Percentiles rank a stretch among this genome's conserved stretches.
Conservation (phyloP, 2,888 invertebrate species). For the Dyspetes luteomarginatus region DNA sequence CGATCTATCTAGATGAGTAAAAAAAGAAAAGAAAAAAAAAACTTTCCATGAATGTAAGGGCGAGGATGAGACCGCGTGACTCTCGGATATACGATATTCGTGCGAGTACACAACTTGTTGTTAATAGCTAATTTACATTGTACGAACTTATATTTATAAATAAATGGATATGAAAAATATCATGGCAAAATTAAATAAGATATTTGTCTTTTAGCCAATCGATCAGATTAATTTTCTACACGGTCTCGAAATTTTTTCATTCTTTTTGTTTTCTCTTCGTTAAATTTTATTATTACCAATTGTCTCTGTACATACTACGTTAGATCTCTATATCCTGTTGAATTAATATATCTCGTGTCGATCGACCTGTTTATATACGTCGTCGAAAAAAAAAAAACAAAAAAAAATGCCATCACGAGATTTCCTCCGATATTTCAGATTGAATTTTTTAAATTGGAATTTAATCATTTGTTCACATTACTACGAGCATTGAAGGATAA, state of each 20-base stretch:
- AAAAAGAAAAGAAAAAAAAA: slow-evolving; percentile 26
- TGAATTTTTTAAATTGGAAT: slow-evolving; percentile 16
- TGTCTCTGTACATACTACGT: slow-evolving; percentile 54
- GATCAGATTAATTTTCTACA: not conserved
- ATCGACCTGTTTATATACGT: slow-evolving; percentile 48
- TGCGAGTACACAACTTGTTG: slow-evolving; percentile 61
- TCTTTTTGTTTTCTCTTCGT: too few relatives aligned
- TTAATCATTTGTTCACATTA: not conserved
- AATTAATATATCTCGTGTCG: slow-evolving; percentile 15
- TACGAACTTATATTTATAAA: slow-evolving; percentile 80
- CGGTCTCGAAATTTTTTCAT: slow-evolving; percentile 8
- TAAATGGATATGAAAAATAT: slow-evolving; percentile 73
- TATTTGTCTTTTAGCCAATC: not conserved
- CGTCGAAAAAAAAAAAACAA: slow-evolving; percentile 19
- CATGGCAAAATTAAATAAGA: slow-evolving; percentile 13
- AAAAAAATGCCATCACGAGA: slow-evolving; percentile 4
- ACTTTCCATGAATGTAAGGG: slow-evolving; percentile 51
- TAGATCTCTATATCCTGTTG: slow-evolving; percentile 25
- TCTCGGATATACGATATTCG: slow-evolving; percentile 43
- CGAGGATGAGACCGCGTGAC: slow-evolving; percentile 38
- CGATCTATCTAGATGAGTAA: slow-evolving; percentile 27
- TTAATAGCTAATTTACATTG: slow-evolving; percentile 77
- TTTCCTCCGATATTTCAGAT: slow-evolving; percentile 13
- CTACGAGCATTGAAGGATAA: not conserved
- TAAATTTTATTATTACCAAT: slow-evolving; percentile 59